Conservation (phyloP, 2,888 invertebrate species). For the Tetropium fuscum region DNA sequence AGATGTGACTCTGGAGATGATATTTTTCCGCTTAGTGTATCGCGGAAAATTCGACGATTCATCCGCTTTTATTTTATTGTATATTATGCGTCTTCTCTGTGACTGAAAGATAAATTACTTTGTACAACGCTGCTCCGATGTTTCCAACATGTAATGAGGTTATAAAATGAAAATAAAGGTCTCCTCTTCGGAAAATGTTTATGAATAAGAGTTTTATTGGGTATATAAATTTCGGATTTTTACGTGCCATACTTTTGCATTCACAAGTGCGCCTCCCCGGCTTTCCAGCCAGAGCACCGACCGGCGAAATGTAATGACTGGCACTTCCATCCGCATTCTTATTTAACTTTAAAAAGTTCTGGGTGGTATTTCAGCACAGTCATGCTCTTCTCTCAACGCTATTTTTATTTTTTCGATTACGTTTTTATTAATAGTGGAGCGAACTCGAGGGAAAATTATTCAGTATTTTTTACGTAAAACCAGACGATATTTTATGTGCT, state of each 20-base stretch:
- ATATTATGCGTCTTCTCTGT: constrained; percentile 1
- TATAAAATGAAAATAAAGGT: constrained; percentile 17
- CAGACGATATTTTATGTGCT: no score
- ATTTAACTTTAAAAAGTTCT: no score
- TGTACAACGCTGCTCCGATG: neutral
- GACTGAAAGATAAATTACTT: neutral
- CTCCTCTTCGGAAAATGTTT: constrained; percentile 16
- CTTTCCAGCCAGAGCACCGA: neutral
- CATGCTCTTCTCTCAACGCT: no score
- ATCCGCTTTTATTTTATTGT: constrained; percentile 12
- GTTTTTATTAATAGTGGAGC: no score
- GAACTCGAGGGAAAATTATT: no score
- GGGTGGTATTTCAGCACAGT: no score
- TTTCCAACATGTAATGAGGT: constrained; percentile 11
- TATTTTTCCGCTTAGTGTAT: constrained; percentile 19
- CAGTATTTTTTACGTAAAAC: no score
- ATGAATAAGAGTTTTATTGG: constrained; percentile 18
- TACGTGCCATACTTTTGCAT: constrained; percentile 2
- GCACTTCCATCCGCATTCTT: no score
- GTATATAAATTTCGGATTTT: constrained; percentile 14
- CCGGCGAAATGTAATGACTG: no score
- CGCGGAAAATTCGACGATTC: constrained; percentile 1
- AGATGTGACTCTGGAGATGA: constrained; percentile 22
- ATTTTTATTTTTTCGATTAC: no score
- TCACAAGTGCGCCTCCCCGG: neutral